Base-by-base conservation (phyloP, 2,888 invertebrate species). In the Drosophila subquinaria region DNA sequence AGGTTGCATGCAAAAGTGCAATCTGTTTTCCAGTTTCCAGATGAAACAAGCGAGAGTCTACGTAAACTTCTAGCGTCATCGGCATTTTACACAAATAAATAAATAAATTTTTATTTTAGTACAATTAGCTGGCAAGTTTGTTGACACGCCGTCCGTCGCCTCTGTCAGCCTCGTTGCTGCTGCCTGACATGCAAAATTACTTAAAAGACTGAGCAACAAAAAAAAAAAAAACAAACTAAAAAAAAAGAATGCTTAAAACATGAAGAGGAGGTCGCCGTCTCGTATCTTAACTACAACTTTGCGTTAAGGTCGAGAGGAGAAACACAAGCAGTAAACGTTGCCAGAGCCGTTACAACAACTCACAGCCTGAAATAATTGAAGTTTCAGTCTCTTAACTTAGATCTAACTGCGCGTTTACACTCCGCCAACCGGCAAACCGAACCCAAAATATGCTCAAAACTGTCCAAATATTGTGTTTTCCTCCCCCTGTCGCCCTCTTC, bases 1-100 rank as follows among this genome's bases (percentile, higher is more conserved):
- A 87, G 85, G 84, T 81, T 89, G 82, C 86, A 89, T 87, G 89
- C 89, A 87, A 89, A 87, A 87, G 80, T 87, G 86, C 86, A 87
- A 87, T 86, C 78, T 70, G 79, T 77, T 79, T 77, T 74, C 69
- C 79, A 74, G 70, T 77, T 67, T 67, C 61, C 52, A 68, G 75
- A 74, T 79, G 79, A 67, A 77, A 79, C 60, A 73, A 73, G 50
- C 66, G 51, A 51, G 65, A 51, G 65, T 73, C 69, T 52, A 65
- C 55, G 51, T 20, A 51, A 42, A 53, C 45, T 48, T 47, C 40
- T 62, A 76, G 73, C 78, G 73, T 76, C 76, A 76, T 69, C 78
- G 66, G 48, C 63, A 69, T 76, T 69, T 60, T 27, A 45, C 36
- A 56, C 30, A 53, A 62, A 55, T 62, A 77, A 67, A 66, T 72